Evolutionary conservation across 2,113 vertebrate genomes (phyloP).

Genomic region (Corvus cornix): DNA sequence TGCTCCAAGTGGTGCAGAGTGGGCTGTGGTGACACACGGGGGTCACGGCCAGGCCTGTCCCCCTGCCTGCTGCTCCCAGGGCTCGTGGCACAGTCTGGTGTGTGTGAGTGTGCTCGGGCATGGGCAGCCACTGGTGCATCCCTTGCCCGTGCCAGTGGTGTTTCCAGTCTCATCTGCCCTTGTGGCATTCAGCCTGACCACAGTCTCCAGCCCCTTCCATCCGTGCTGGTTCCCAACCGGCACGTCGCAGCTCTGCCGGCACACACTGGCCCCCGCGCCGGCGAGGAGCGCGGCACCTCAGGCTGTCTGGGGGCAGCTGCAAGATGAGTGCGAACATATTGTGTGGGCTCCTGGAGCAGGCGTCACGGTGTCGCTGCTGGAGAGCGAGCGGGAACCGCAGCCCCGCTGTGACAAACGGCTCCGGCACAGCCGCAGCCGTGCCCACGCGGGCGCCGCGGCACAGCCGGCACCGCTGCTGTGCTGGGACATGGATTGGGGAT

Average conservation of each 20-base stretch:
- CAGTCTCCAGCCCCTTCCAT: not conserved
- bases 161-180: not conserved
- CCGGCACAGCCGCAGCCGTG: not conserved
- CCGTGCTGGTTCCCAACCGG: not conserved
- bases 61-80: rapidly evolving
- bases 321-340: not conserved
- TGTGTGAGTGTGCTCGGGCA: not conserved
- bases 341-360: not conserved
- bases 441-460: not conserved
- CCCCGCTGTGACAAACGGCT: not conserved
- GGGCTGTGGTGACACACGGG: not conserved
- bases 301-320: constrained; percentile 43
- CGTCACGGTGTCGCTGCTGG: constrained; percentile 18
- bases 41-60: not conserved
- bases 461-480: rapidly evolving
- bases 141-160: rapidly evolving
- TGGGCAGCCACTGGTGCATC: rapidly evolving
- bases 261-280: not conserved
- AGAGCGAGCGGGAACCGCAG: not conserved
- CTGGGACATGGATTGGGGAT: rapidly evolving
- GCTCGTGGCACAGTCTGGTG: not conserved
- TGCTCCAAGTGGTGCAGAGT: not conserved
- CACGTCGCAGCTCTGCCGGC: not conserved
- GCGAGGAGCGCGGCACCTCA: not conserved
- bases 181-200: not conserved